These are phyloP conservation scores for Steinernema feltiae DNA, from an alignment of 1,140 invertebrate genomes.

Conservation along the genomic window DNA sequence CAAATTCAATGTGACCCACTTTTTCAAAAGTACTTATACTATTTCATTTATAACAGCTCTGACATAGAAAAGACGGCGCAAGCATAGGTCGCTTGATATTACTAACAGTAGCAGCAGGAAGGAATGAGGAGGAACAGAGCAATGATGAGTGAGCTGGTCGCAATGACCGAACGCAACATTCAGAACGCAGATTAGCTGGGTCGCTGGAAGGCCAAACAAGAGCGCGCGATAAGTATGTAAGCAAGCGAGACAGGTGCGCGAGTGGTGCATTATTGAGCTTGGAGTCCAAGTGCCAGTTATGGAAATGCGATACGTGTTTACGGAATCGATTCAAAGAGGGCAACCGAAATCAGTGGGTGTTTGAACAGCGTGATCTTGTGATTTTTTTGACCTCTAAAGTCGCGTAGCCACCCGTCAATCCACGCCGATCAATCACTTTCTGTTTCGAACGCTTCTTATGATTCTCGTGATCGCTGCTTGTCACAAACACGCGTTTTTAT, in stretches of 20 bases:
- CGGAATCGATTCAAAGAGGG: background rate
- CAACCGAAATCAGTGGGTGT: background rate
- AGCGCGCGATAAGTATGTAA: background rate
- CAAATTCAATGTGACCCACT: constrained; percentile 2
- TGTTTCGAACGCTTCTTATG: background rate
- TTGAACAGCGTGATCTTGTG: background rate
- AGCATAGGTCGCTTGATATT: too few relatives aligned
- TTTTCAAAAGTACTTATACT: constrained; percentile 5
- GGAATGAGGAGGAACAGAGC: background rate
- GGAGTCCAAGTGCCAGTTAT: background rate
- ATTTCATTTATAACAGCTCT: background rate
- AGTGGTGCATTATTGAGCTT: background rate
- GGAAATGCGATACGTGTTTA: constrained; percentile 8
- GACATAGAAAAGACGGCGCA: background rate
- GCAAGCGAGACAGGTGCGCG: constrained; percentile 2
- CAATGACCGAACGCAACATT: background rate
- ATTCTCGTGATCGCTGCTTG: background rate
- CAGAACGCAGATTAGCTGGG: background rate
- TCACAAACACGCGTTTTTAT: background rate
- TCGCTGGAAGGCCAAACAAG: background rate
- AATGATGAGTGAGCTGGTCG: too few relatives aligned
- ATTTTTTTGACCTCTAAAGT: background rate
- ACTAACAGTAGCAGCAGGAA: background rate
- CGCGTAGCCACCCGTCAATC: background rate
- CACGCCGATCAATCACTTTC: constrained; percentile 6